Conservation (phyloP, 2,113 vertebrate genomes). For the Glaucidium brasilianum region DNA sequence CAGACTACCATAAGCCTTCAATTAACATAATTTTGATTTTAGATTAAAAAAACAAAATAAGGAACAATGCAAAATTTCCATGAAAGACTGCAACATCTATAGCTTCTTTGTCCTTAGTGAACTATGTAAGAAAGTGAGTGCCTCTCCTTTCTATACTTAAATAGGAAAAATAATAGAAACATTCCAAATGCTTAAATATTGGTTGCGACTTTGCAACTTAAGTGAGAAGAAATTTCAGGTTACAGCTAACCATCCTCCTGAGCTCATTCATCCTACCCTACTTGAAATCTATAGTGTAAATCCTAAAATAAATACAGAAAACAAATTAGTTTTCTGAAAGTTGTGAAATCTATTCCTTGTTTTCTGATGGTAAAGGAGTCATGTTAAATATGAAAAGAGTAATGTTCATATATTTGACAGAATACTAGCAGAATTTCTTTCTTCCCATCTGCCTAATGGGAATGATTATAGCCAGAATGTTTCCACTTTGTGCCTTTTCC, state of each 20-base stretch:
- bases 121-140: not conserved
- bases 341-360: not conserved
- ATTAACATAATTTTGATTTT: not conserved
- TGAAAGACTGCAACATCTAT: not conserved
- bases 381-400: not conserved
- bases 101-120: not conserved
- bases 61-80: not conserved
- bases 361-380: not conserved
- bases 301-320: not conserved
- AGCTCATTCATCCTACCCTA: not conserved
- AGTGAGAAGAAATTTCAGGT: not conserved
- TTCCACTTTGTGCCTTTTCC: not conserved
- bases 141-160: not conserved
- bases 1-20: not conserved
- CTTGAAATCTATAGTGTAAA: not conserved
- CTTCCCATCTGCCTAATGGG: not conserved
- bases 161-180: not conserved
- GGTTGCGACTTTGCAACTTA: not conserved
- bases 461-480: not conserved
- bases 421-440: not conserved
- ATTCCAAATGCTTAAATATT: not conserved
- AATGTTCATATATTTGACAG: not conserved
- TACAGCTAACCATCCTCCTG: not conserved
- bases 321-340: not conserved
- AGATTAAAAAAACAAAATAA: not conserved